A percentile compares a stretch with the other conserved stretches of the same genome.
phyloP scores from a whole-genome alignment of 2,888 invertebrate genomes.

The Congeria kusceri region DNA sequence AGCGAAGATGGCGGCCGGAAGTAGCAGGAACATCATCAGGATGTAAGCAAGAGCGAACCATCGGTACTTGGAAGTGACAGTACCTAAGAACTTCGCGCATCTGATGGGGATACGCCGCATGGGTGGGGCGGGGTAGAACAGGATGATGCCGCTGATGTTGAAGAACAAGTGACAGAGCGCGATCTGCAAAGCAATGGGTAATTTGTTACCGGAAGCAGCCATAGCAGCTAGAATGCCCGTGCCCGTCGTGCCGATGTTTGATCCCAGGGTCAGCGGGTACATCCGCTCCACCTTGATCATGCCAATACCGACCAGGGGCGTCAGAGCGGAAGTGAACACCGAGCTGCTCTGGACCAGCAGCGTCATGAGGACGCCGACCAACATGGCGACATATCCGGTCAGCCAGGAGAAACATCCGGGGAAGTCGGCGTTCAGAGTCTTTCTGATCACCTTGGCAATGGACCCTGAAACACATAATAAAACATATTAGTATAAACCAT shows the following conservation, averaged over 20 bases:
- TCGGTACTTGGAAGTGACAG: conserved; percentile 87
- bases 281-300: conserved; percentile 79
- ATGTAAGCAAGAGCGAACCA: conserved; percentile 87
- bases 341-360: conserved; percentile 82
- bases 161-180: conserved; percentile 88
- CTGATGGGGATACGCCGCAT: conserved; percentile 86
- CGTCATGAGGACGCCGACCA: conserved; percentile 78
- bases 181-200: conserved; percentile 83
- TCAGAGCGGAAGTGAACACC: conserved; percentile 82
- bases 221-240: conserved; percentile 82
- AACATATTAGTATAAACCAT: too few species aligned
- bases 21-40: conserved; percentile 78
- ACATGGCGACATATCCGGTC: conserved; percentile 80
- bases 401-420: conserved; percentile 75
- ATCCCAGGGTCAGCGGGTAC: conserved; percentile 81
- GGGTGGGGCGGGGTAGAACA: conserved; percentile 87
- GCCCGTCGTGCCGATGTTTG: conserved; percentile 83
- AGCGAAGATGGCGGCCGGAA: conserved; percentile 79
- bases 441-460: conserved; percentile 77
- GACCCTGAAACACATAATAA: conserved; percentile 49
- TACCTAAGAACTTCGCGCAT: conserved; percentile 86
- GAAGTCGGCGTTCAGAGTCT: conserved; percentile 80
- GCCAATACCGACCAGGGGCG: conserved; percentile 81
- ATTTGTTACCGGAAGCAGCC: conserved; percentile 73
- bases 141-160: conserved; percentile 87